phyloP scores from a whole-genome alignment of 2,797 vertebrate species.

The Amblyraja radiata region DNA sequence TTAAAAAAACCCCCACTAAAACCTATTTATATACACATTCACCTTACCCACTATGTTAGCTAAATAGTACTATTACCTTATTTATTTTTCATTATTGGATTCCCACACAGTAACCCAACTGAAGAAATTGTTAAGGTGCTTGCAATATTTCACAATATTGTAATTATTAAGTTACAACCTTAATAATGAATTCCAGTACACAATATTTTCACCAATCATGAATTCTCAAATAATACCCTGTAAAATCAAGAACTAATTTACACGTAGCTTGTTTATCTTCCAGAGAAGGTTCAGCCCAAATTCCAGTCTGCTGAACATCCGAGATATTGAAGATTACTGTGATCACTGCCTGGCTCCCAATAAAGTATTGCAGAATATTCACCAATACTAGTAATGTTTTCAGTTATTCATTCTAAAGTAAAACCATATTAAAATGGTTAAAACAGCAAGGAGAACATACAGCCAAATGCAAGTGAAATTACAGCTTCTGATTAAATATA shows the following conservation, averaged over 20 bases:
- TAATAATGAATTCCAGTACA: not conserved
- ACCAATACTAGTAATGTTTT: not conserved
- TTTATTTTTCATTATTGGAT: not conserved
- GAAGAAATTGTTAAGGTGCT: not conserved
- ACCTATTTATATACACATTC: not conserved
- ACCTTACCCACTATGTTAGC: not conserved
- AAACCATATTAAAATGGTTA: not conserved
- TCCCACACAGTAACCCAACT: not conserved
- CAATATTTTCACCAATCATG: not conserved
- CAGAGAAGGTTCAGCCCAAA: not conserved
- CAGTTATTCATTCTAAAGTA: not conserved
- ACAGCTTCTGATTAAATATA: constrained; percentile 7
- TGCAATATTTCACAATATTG: not conserved
- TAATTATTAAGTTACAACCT: not conserved
- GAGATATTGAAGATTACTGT: constrained; percentile 10
- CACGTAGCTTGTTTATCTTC: not conserved
- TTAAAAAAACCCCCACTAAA: not conserved
- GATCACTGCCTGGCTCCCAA: not conserved
- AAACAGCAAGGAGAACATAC: not conserved
- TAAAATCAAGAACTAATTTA: not conserved
- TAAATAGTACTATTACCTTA: not conserved
- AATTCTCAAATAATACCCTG: not conserved
- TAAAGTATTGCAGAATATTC: not conserved
- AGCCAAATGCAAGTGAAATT: constrained; percentile 15
- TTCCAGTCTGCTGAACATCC: not conserved